Percentiles rank a stretch among this genome's conserved stretches.
phyloP scores from a whole-genome alignment of 2,888 invertebrate genomes.

The Ethmia dodecea region DNA sequence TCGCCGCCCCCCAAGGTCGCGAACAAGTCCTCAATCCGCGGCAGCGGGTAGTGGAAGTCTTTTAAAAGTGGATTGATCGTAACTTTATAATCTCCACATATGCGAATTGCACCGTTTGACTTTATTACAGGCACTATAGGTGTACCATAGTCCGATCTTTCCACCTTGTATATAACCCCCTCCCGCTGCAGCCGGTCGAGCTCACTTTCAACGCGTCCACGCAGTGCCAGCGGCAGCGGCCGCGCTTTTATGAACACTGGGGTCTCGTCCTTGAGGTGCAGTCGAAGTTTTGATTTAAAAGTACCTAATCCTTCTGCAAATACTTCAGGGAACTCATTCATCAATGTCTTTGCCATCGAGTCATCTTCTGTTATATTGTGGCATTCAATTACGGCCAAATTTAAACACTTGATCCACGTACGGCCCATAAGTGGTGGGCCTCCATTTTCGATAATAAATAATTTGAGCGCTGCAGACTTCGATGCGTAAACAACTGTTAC shows the following conservation, averaged over 20 bases:
- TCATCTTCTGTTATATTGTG: no score
- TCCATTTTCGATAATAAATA: no score
- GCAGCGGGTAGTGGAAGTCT: conserved; percentile 5
- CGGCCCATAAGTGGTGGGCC: no score
- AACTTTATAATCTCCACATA: conserved; percentile 6
- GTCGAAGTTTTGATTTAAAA: no score
- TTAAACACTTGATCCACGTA: no score
- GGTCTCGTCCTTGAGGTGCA: background rate
- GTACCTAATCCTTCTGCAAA: no score
- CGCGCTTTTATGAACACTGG: conserved; percentile 6
- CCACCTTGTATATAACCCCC: conserved; percentile 4
- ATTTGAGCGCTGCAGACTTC: no score
- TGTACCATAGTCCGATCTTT: conserved; percentile 6
- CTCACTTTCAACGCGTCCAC: conserved; percentile 4
- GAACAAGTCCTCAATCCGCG: conserved; percentile 1
- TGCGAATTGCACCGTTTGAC: conserved; percentile 1
- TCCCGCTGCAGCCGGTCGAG: conserved; percentile 3
- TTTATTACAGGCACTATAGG: conserved; percentile 2
- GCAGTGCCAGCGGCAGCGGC: conserved; percentile 5
- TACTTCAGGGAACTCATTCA: no score
- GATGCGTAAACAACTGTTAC: no score
- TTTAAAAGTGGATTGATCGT: conserved; percentile 4
- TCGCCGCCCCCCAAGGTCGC: conserved; percentile 1
- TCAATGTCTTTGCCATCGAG: no score
- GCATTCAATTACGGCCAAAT: no score